These are phyloP conservation scores for Symphodus melops DNA, from an alignment of 2,113 vertebrate genomes.

Conservation along the genomic window DNA sequence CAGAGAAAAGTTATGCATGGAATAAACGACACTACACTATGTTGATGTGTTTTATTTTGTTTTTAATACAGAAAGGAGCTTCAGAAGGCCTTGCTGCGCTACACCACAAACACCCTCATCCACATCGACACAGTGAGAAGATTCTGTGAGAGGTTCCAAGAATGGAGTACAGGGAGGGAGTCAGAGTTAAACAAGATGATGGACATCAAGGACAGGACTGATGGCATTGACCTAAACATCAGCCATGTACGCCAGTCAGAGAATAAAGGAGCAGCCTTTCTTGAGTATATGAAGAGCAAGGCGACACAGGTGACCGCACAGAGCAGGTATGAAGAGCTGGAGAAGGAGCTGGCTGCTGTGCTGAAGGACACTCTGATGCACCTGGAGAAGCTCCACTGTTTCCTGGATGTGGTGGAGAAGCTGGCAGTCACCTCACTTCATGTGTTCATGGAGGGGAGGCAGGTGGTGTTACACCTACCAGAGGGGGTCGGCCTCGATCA, in stretches of 20 bases:
- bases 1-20: no score
- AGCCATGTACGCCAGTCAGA: slow-evolving; percentile 20
- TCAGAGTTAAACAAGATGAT: slow-evolving; percentile 51
- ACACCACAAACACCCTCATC: slow-evolving; percentile 47
- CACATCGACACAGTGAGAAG: slow-evolving; percentile 36
- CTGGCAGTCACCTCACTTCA: slow-evolving; percentile 77
- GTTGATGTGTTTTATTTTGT: not conserved
- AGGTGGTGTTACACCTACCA: slow-evolving; percentile 40
- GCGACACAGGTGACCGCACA: not conserved
- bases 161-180: slow-evolving; percentile 52
- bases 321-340: slow-evolving; percentile 47
- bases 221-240: not conserved
- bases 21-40: no score
- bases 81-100: slow-evolving; percentile 30
- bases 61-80: slow-evolving; percentile 43
- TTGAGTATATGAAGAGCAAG: slow-evolving; percentile 55
- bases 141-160: slow-evolving; percentile 43
- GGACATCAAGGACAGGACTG: slow-evolving; percentile 56
- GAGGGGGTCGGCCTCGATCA: slow-evolving; percentile 13
- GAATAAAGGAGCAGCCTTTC: slow-evolving; percentile 34
- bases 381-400: slow-evolving; percentile 65
- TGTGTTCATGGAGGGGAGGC: slow-evolving; percentile 65
- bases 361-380: slow-evolving; percentile 65
- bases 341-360: slow-evolving; percentile 52
- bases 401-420: slow-evolving; percentile 80